These are phyloP conservation scores for Vidua macroura DNA, from an alignment of 2,113 vertebrate species.

Conservation along the genomic window DNA sequence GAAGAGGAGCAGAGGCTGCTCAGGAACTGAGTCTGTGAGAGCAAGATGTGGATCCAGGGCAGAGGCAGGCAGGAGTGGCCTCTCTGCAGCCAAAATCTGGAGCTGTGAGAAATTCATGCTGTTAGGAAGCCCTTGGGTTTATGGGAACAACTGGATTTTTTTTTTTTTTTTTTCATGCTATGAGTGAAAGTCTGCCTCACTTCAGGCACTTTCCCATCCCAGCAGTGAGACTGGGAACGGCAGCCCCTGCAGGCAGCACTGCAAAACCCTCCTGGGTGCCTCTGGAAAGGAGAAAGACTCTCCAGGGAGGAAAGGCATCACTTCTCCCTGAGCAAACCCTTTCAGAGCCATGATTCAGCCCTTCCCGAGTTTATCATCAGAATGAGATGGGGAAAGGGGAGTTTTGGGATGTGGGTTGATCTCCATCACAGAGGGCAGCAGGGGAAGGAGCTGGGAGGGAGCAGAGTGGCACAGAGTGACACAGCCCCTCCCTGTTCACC, in stretches of 20 bases:
- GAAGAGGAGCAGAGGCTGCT: not conserved
- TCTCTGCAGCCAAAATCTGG: not conserved
- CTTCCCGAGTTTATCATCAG: rapidly evolving
- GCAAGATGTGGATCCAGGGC: not conserved
- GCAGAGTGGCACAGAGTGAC: not conserved
- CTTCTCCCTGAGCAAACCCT: not conserved
- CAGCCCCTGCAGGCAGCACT: not conserved
- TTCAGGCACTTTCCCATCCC: not conserved
- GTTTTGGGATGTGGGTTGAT: rapidly evolving
- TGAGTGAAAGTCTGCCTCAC: not conserved
- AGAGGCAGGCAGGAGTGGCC: not conserved
- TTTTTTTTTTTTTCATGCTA: rapidly evolving
- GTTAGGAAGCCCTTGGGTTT: not conserved
- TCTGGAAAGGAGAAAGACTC: not conserved
- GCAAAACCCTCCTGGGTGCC: not conserved
- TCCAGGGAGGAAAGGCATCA: not conserved
- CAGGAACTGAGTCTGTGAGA: rapidly evolving
- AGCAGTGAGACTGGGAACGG: rapidly evolving
- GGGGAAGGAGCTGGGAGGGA: not conserved
- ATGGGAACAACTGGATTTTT: not conserved
- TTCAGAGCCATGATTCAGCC: not conserved
- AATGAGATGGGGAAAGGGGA: not conserved
- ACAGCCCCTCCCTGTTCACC: rapidly evolving
- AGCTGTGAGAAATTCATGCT: not conserved
- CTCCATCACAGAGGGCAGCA: rapidly evolving